Evolutionary conservation across 2,888 invertebrate species (phyloP).

Genomic region (Oeneis ivallda): DNA sequence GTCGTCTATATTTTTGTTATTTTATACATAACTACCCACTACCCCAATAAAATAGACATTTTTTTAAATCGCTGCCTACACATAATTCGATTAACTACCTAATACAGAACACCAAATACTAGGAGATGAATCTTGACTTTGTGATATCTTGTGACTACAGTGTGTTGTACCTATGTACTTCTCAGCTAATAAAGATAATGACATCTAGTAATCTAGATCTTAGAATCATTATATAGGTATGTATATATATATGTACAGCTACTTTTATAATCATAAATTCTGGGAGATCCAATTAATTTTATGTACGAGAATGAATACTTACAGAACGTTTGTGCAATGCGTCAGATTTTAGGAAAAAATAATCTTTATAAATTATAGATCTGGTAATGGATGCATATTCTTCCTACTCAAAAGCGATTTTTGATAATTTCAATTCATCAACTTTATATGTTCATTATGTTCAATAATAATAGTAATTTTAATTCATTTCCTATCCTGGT

Average conservation of each 20-base stretch:
- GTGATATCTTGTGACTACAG: conserved; percentile 11
- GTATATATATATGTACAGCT: background rate
- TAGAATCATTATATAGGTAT: background rate
- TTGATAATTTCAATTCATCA: too few species aligned
- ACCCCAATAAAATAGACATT: background rate
- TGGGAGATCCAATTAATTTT: conserved; percentile 2
- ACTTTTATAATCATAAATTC: conserved; percentile 6
- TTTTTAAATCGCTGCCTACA: background rate
- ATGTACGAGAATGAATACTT: background rate
- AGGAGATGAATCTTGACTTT: background rate
- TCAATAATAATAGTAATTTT: too few species aligned
- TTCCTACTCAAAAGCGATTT: too few species aligned
- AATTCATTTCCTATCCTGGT: too few species aligned
- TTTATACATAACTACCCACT: background rate
- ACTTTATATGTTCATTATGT: too few species aligned
- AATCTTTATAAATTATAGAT: too few species aligned
- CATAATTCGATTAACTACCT: background rate
- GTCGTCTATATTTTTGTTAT: too few species aligned
- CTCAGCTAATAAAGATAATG: background rate
- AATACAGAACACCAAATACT: background rate
- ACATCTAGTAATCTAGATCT: conserved; percentile 3
- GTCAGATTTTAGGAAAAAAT: background rate
- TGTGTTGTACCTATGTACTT: conserved; percentile 6
- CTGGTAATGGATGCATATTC: too few species aligned
- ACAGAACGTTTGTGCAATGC: conserved; percentile 5